phyloP scores from a whole-genome alignment of 2,797 vertebrate species.

The Acropternis orthonyx region DNA sequence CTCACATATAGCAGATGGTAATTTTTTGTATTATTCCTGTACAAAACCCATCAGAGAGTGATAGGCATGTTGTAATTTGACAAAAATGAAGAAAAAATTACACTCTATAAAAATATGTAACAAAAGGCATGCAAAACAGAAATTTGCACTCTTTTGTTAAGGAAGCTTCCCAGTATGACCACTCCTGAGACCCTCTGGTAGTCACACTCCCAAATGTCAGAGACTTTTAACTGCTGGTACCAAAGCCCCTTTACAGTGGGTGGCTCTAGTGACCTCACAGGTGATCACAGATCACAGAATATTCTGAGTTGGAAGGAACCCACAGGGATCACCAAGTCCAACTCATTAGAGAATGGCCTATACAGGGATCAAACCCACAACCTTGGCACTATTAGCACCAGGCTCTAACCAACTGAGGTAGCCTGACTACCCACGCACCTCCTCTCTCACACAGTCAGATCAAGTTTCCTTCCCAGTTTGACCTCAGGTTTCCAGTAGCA shows the following conservation, averaged over 20 bases:
- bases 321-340: background rate
- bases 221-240: background rate
- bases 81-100: background rate
- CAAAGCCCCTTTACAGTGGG: rapidly evolving
- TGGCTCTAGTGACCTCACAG: background rate
- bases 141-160: background rate
- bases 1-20: background rate
- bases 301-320: background rate
- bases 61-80: background rate
- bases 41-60: background rate
- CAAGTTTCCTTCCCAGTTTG: background rate
- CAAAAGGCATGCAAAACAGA: background rate
- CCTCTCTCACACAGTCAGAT: background rate
- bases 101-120: background rate
- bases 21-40: background rate
- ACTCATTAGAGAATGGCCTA: background rate
- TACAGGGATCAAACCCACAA: background rate
- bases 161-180: background rate
- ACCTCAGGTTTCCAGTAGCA: background rate
- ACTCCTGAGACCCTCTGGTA: background rate
- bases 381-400: background rate
- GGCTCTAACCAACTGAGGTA: background rate
- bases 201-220: background rate
- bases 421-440: too few relatives aligned
- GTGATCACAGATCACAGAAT: background rate